phyloP scores from a whole-genome alignment of 2,888 invertebrate species.

The Hermaeophaga mercurialis region DNA sequence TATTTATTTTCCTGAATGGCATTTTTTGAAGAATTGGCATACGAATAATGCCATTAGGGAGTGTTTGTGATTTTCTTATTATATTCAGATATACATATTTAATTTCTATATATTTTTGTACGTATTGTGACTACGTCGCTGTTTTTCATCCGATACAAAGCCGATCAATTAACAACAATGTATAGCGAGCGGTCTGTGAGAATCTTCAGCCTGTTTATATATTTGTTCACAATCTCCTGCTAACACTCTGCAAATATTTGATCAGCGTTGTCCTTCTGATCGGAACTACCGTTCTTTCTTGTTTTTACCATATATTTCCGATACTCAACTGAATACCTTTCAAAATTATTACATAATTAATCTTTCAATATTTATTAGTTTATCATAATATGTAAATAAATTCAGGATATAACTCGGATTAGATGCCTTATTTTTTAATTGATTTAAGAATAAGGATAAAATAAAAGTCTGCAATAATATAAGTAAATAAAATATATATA shows the following conservation, averaged over 20 bases:
- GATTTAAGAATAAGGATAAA: too few species aligned
- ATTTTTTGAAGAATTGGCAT: too few species aligned
- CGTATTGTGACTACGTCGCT: not conserved
- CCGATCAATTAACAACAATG: slow-evolving; percentile 31
- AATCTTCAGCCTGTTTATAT: slow-evolving; percentile 44
- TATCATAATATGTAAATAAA: too few species aligned
- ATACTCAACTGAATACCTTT: not conserved
- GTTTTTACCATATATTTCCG: slow-evolving; percentile 7
- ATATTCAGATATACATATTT: too few species aligned
- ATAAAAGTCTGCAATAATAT: too few species aligned
- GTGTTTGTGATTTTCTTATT: not conserved
- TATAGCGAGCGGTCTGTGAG: slow-evolving; percentile 38
- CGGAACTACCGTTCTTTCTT: slow-evolving; percentile 34
- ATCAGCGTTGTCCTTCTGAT: slow-evolving; percentile 43
- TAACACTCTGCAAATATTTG: slow-evolving; percentile 49
- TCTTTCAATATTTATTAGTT: too few species aligned
- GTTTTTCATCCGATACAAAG: slow-evolving; percentile 25
- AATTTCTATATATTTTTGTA: too few species aligned
- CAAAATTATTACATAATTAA: not conserved
- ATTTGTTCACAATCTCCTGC: slow-evolving; percentile 45
- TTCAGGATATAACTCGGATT: too few species aligned
- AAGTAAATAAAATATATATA: too few species aligned
- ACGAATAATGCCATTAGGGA: too few species aligned
- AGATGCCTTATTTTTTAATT: too few species aligned
- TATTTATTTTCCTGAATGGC: too few species aligned